phyloP scores from a whole-genome alignment of 2,113 vertebrate species.

The Albula glossodonta region DNA sequence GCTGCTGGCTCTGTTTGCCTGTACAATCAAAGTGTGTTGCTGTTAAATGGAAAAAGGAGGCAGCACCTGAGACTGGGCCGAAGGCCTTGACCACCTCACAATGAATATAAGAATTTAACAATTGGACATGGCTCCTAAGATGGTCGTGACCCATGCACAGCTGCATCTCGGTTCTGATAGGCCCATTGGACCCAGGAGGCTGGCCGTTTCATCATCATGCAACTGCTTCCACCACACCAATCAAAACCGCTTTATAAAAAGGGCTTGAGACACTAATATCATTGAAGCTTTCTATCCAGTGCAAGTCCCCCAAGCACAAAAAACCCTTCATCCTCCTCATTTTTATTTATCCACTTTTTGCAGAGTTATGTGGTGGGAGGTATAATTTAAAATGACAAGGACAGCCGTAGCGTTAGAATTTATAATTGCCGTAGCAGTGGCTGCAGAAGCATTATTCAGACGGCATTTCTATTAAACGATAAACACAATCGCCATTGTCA shows the following conservation, averaged over 20 bases:
- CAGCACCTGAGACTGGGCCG: not conserved
- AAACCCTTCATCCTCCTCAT: not conserved
- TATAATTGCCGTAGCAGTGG: not conserved
- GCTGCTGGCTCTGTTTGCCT: no score
- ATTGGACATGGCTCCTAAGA: not conserved
- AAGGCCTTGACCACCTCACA: no score
- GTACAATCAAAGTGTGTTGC: no score
- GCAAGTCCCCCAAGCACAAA: not conserved
- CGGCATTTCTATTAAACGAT: not conserved
- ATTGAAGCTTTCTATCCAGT: not conserved
- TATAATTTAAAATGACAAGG: not conserved
- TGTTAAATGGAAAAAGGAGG: not conserved
- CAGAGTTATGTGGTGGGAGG: not conserved
- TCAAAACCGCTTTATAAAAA: not conserved
- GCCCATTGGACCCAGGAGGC: not conserved
- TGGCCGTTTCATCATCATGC: not conserved
- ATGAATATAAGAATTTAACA: no score
- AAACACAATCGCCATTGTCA: not conserved
- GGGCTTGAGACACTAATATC: not conserved
- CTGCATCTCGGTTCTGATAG: not conserved
- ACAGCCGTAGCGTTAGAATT: not conserved
- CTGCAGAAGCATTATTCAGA: not conserved
- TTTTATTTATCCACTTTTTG: not conserved
- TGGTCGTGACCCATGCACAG: not conserved
- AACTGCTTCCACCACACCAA: not conserved